Conservation (phyloP, 2,888 invertebrate species). For the Anthophora plumipes region DNA sequence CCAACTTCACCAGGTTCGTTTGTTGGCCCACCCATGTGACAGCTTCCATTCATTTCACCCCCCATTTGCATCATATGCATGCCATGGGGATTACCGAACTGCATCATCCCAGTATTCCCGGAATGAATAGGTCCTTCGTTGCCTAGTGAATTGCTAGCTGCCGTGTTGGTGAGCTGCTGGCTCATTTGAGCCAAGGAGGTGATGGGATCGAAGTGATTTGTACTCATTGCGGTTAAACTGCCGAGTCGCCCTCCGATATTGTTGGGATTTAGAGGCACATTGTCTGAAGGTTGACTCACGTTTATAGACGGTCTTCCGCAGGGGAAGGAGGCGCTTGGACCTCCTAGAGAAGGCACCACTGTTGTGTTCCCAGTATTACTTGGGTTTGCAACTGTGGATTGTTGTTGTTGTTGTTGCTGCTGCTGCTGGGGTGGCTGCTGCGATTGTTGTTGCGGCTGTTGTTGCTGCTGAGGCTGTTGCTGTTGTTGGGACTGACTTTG, state of each 20-base stretch:
- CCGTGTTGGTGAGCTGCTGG: constrained; percentile 94
- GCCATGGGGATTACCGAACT: constrained; percentile 85
- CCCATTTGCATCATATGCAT: constrained; percentile 85
- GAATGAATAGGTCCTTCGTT: constrained; percentile 85
- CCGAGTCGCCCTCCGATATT: constrained; percentile 85
- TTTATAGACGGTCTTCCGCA: constrained; percentile 80
- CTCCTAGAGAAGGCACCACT: constrained; percentile 73
- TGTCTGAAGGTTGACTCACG: constrained; percentile 85
- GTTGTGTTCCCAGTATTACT: constrained; percentile 71
- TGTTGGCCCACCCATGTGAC: constrained; percentile 80
- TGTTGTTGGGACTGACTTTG: constrained; percentile 81
- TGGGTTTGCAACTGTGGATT: constrained; percentile 81
- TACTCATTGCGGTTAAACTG: constrained; percentile 82
- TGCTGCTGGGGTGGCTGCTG: constrained; percentile 77
- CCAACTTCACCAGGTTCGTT: constrained; percentile 80
- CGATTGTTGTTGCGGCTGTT: constrained; percentile 71
- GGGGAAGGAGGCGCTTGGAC: constrained; percentile 76
- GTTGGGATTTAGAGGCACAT: constrained; percentile 89
- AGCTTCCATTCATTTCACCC: constrained; percentile 83
- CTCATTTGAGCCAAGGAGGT: constrained; percentile 98
- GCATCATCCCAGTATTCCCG: constrained; percentile 86
- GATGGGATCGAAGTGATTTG: constrained; percentile 94
- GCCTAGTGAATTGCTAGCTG: constrained; percentile 87
- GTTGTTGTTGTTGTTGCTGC: constrained; percentile 75
- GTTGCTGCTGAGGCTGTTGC: constrained; percentile 78